These are phyloP conservation scores for Phyllotis vaccarum DNA, from an alignment of 2,797 vertebrate species.

Conservation along the genomic window DNA sequence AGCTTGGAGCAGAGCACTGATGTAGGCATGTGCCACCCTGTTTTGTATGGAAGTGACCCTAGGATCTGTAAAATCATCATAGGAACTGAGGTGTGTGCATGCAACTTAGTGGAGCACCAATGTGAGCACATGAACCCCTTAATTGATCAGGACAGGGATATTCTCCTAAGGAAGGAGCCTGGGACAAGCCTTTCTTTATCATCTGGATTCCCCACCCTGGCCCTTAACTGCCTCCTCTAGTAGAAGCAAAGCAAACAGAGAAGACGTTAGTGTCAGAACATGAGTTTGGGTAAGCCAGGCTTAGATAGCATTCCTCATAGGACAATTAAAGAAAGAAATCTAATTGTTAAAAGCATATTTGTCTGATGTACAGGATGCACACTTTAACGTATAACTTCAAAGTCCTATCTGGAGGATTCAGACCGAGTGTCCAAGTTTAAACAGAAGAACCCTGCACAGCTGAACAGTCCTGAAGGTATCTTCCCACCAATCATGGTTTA, in stretches of 20 bases:
- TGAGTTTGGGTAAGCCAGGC: background rate
- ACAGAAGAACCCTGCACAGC: background rate
- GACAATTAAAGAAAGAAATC: background rate
- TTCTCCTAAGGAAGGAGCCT: background rate
- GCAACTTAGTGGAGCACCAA: rapidly evolving
- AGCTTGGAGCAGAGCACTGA: background rate
- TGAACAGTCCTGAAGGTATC: background rate
- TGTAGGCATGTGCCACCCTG: rapidly evolving
- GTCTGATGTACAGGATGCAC: no score
- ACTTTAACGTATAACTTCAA: no score
- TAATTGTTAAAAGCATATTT: background rate
- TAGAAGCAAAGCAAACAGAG: background rate
- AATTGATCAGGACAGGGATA: rapidly evolving
- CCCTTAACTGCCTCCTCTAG: no score
- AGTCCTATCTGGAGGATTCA: background rate
- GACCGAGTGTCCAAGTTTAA: background rate
- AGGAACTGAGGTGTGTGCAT: no score
- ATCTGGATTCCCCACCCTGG: no score
- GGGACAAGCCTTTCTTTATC: rapidly evolving
- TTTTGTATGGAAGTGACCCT: background rate
- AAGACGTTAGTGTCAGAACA: background rate
- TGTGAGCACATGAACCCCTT: rapidly evolving
- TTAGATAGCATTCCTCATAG: background rate
- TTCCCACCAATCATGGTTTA: background rate
- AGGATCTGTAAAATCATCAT: background rate